Conservation (phyloP, 1,140 invertebrate genomes). For the Drosophila guanche region DNA sequence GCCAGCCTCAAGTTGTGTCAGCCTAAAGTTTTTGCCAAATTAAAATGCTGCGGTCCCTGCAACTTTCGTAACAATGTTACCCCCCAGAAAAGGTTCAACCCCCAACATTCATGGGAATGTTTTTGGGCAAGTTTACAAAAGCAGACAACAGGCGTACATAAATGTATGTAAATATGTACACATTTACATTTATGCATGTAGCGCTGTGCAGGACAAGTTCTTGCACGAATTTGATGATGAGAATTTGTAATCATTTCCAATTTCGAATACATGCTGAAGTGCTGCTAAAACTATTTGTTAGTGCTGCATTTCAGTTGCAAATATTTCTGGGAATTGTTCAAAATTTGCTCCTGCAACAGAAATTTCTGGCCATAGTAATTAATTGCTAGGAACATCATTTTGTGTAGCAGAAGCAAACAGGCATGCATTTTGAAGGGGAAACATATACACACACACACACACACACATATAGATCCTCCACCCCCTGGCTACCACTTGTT, state of each 20-base stretch:
- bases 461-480: neutral
- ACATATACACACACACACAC: neutral
- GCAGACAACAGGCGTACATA: no score
- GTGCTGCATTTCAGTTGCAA: no score
- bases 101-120: conserved; percentile 18
- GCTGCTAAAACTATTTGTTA: no score
- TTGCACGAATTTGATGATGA: no score
- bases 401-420: conserved; percentile 1
- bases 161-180: no score
- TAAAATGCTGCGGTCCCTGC: conserved; percentile 40
- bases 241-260: no score
- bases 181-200: no score
- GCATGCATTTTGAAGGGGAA: neutral
- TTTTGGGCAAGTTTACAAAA: conserved; percentile 14
- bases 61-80: conserved; percentile 34
- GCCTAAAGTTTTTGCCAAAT: conserved; percentile 11
- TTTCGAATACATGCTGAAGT: no score
- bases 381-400: conserved; percentile 16
- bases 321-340: no score
- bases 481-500: conserved; percentile 13
- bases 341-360: neutral
- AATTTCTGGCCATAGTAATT: conserved; percentile 13
- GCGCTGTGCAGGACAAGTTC: no score
- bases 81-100: conserved; percentile 27
- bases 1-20: neutral